Evolutionary conservation across 2,797 vertebrate species (phyloP), one percentile per base, ranked within the genome.

Genomic region (Kryptolebias ocellatus): DNA sequence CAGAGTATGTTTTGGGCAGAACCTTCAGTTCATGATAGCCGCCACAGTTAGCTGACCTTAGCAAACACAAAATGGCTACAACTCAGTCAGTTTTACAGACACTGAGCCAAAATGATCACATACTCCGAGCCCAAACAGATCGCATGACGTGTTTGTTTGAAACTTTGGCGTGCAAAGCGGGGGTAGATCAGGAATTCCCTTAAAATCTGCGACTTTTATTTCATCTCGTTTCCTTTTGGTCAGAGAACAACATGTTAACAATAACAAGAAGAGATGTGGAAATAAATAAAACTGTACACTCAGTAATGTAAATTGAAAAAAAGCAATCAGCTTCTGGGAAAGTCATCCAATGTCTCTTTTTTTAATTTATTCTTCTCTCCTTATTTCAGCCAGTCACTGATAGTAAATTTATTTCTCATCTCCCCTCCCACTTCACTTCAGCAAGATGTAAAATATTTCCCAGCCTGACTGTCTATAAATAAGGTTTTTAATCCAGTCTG

Each of bases 341-440:
- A 72, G 24, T 47, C 46, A 8, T 47, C 17, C 15, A 7, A 47
- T 18, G 5, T 47, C 5, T 24, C 20, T 24, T 24, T 24, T 24
- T 24, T 24, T 24, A 24, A 24, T 24, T 53, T 53, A 56, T 18
- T 24, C 16, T 28, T 58, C n/a, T 17, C 20, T 58, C 7, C 17
- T 24, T 28, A 4, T 58, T 6, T 28, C 9, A 45, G 27, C 15
- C 24, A 39, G 34, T 14, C 4, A 20, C 6, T 37, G 9, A 37
- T 0, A 67, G 14, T 74, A 60, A 60, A 74, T 28, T 68, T 53
- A 79, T 59, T 72, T 83, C 82, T 65, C 62, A 79, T 53, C 42
- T 53, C 20, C 60, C 31, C 28, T 18, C 49, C 31, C 1, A 24
- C 39, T 71, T 67, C 60, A 64, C 67, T 52, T 53, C 17, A 24